phyloP scores from a whole-genome alignment of 2,888 invertebrate genomes.

The Alloscopus bannaensis region DNA sequence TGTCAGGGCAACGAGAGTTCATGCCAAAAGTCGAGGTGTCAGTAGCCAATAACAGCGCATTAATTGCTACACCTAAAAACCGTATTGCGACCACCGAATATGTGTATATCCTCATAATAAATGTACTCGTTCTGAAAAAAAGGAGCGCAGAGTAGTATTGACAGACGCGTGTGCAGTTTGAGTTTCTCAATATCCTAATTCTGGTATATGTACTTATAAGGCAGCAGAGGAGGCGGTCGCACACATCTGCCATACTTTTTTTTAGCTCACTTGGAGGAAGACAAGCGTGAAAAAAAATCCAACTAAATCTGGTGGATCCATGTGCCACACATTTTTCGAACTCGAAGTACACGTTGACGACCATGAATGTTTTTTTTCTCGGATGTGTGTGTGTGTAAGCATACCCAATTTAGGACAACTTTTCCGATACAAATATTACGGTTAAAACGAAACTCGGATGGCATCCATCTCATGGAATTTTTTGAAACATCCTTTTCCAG shows the following conservation, averaged over 20 bases:
- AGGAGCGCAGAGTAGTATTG: neutral
- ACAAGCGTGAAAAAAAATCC: conserved; percentile 20
- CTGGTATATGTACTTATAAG: conserved; percentile 45
- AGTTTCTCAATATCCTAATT: neutral
- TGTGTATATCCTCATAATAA: too few species aligned
- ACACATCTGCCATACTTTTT: neutral
- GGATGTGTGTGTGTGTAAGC: too few species aligned
- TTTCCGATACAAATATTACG: too few species aligned
- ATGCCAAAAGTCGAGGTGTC: conserved; percentile 25
- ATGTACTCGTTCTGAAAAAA: neutral
- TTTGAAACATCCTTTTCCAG: too few species aligned
- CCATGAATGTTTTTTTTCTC: too few species aligned
- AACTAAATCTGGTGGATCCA: conserved; percentile 46
- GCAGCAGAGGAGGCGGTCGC: too few species aligned
- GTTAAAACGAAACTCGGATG: too few species aligned
- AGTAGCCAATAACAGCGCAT: conserved; percentile 25
- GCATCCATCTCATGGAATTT: too few species aligned
- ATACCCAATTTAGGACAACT: too few species aligned
- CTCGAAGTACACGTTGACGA: too few species aligned
- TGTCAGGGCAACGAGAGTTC: conserved; percentile 42
- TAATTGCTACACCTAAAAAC: conserved; percentile 48
- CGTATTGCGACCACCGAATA: too few species aligned
- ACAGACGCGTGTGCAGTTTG: neutral
- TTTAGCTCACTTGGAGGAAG: neutral
- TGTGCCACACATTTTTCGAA: too few species aligned